Evolutionary conservation across 2,888 invertebrate genomes (phyloP), one percentile per base, ranked within the genome.

Genomic region (Drosophila meridionalis): DNA sequence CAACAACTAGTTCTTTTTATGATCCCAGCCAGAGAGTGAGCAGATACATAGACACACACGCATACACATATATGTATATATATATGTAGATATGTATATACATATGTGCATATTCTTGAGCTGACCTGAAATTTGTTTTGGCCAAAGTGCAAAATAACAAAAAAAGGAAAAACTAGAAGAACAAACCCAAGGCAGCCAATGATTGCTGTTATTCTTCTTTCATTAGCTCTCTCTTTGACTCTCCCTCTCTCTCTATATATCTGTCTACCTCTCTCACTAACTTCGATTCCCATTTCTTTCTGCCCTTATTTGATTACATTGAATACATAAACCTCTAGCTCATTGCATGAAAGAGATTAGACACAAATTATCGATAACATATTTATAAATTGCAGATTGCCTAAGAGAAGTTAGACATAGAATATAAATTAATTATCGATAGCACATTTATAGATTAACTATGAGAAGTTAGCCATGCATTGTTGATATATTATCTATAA

Each of bases 1-100:
- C 50, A 63, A 70, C 73, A 73, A 71, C 57, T 65, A 73, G 73
- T 73, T 75, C 70, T 73, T 88, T 88, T 89, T 78, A 83, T 76
- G 81, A 70, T 68, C 67, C 68, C 74, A 48, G 60, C 48, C 34
- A 43, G 20, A 9, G 42, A 8, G 45, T 52, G n/a, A 7, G 11
- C n/a, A 61, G 5, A 48, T 38, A 40, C 12, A 40, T 3, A 50
- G 0, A 50, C 2, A 52, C 1, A 26, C 11, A 36, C 20, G 20
- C 20, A 20, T 20, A 20, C 20, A 20, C 20, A 20, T 20, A 20
- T 20, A 20, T 20, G 20, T 20, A 20, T 20, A 20, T 2, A 26
- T 0, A n/a, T 4, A 32, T 26, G 9, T 11, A 36, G 9, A 64
- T 40, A 32, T 32, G 9, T 32, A 4, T n/a, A 9, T n/a, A 14